phyloP scores from a whole-genome alignment of 1,140 invertebrate species.

The Drosophila bifasciata region DNA sequence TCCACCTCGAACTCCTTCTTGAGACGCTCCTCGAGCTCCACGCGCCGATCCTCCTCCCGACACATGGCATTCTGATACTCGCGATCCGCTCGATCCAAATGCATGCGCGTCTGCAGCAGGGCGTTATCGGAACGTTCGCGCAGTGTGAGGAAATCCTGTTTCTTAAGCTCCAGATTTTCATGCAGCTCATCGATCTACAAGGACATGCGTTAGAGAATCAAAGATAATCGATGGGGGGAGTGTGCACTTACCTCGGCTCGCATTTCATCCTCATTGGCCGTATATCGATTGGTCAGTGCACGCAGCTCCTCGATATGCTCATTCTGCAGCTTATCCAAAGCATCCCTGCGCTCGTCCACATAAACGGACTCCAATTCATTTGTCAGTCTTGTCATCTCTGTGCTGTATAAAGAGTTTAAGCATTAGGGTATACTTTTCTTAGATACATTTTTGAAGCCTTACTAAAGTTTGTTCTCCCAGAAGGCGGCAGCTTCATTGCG shows the following conservation, averaged over 20 bases:
- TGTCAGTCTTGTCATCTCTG: constrained; percentile 86
- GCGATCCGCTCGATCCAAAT: constrained; percentile 81
- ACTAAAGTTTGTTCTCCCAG: constrained; percentile 85
- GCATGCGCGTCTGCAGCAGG: constrained; percentile 81
- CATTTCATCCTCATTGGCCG: constrained; percentile 85
- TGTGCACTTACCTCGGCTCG: constrained; percentile 84
- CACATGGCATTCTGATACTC: constrained; percentile 86
- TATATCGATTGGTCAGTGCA: constrained; percentile 85
- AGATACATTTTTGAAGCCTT: constrained; percentile 28
- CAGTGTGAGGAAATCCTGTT: constrained; percentile 82
- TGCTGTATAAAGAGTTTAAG: constrained; percentile 45
- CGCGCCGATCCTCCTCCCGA: constrained; percentile 85
- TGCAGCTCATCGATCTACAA: constrained; percentile 86
- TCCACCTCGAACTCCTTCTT: constrained; percentile 74
- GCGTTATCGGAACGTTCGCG: constrained; percentile 77
- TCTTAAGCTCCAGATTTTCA: constrained; percentile 85
- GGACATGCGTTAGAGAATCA: neutral
- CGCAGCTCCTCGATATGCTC: constrained; percentile 85
- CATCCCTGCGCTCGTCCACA: constrained; percentile 86
- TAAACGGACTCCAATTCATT: constrained; percentile 86
- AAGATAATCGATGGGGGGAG: too few relatives aligned
- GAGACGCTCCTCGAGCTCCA: constrained; percentile 61
- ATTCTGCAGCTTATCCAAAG: constrained; percentile 85
- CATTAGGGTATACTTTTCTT: neutral
- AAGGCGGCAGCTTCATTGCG: constrained; percentile 86